Evolutionary conservation across 2,113 vertebrate genomes (phyloP), one percentile per base, ranked within the genome.

Genomic region (Microcebus murinus): DNA sequence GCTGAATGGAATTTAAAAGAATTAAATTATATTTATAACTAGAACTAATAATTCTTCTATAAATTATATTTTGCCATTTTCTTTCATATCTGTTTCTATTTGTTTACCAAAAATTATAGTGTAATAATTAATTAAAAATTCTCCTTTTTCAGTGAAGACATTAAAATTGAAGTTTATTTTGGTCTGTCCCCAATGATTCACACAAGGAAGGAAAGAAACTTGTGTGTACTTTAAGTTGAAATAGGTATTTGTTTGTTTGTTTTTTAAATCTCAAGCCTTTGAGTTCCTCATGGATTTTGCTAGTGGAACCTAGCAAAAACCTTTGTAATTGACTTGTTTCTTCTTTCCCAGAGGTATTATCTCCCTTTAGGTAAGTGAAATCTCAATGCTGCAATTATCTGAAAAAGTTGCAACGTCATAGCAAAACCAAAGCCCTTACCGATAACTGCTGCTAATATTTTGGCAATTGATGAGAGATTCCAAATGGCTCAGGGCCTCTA

Each of bases 371-470:
- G 15, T n/a, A 20, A 88, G 29, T 31, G 52, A 93, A 96, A 71
- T 34, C 65, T 95, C 77, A 95, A 2, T 39, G 65, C 71, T 94
- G 34, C 39, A 96, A 93, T 94, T 93, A 63, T 77, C 67, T 91
- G 50, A 77, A 94, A 94, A 83, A 65, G 20, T 70, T 81, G 12
- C 55, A 17, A 8, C 39, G 10, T 77, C 86, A n/a, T 21, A 31
- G 1, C 31, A 65, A 92, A 84, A 67, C 12, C 50, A 80, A 70
- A 93, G 70, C 50, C 36, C 21, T 81, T 67, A 73, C 39, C 34
- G 45, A 36, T 21, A 91, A 57, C 52, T 4, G 17, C 42, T 48
- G 23, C 11, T 71, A 34, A 6, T 85, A 36, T 25, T 85, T 80
- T 76, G 34, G 11, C n/a, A 73, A 48, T 67, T 45, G 50, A 77